Conservation (phyloP, 2,113 vertebrate species). For the Pedetes capensis region DNA sequence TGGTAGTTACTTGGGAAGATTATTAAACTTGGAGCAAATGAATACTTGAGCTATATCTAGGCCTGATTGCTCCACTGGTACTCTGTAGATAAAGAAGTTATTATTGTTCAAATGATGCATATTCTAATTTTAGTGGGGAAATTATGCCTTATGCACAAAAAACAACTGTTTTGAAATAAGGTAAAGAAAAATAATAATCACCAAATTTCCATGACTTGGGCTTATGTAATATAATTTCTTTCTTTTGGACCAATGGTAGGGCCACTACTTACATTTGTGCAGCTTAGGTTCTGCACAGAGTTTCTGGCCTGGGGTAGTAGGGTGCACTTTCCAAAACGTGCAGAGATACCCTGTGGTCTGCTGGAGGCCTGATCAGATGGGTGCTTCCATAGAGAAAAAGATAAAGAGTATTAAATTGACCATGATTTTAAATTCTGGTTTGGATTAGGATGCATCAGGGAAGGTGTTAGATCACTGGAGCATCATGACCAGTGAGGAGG, state of each 20-base stretch:
- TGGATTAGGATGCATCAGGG: conserved; percentile 92
- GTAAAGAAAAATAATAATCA: conserved; percentile 57
- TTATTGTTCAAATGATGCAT: conserved; percentile 59
- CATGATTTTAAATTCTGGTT: conserved; percentile 21
- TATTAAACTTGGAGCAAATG: conserved; percentile 82
- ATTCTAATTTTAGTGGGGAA: conserved; percentile 74
- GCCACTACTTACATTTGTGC: background rate
- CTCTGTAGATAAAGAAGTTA: conserved; percentile 56
- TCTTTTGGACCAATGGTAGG: background rate
- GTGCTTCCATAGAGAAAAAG: background rate
- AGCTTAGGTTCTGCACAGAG: background rate
- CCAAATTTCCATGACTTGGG: background rate
- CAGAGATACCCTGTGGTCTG: background rate
- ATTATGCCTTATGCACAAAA: background rate
- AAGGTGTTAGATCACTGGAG: conserved; percentile 98
- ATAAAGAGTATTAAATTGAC: fast-evolving
- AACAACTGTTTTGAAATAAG: conserved; percentile 44
- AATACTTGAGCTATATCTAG: conserved; percentile 82
- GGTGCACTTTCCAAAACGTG: background rate
- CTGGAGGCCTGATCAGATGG: background rate
- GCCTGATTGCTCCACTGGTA: conserved; percentile 74
- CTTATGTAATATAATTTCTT: background rate
- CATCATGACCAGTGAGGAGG: conserved; percentile 97
- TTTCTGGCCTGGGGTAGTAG: background rate
- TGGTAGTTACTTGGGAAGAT: conserved; percentile 83